These are phyloP conservation scores for Mimachlamys varia DNA, from an alignment of 2,888 invertebrate species.

Conservation along the genomic window DNA sequence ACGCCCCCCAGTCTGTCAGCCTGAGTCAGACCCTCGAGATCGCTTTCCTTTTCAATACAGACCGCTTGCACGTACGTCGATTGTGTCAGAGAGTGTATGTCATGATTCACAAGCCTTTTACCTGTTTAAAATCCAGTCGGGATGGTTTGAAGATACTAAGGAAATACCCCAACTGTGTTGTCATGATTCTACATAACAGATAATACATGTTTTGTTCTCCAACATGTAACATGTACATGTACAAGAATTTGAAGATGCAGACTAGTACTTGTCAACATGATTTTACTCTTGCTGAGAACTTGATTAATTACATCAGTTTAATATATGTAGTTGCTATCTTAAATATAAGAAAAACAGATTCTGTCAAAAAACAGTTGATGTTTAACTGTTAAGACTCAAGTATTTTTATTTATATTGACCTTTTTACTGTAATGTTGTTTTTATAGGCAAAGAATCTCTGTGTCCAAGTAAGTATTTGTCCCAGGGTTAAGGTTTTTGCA, in stretches of 20 bases:
- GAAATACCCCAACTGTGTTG: not conserved
- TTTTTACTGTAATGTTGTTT: not conserved
- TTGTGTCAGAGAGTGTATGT: not conserved
- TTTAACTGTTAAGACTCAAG: not conserved
- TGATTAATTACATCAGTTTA: too few species aligned
- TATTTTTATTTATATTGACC: not conserved
- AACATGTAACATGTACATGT: too few species aligned
- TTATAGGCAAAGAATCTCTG: not conserved
- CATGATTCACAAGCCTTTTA: constrained; percentile 2
- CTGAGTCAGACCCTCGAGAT: not conserved
- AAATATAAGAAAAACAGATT: too few species aligned
- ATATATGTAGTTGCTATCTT: too few species aligned
- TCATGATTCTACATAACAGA: not conserved
- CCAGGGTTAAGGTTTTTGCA: not conserved
- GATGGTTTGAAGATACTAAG: not conserved
- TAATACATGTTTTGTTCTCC: not conserved
- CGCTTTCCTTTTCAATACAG: not conserved
- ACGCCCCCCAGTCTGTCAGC: constrained; percentile 25
- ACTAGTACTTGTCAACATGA: too few species aligned
- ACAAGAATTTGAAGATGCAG: too few species aligned
- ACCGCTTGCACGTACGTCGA: not conserved
- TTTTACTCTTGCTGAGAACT: too few species aligned
- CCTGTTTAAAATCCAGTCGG: not conserved
- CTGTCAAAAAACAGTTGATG: too few species aligned
- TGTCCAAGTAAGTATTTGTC: constrained; percentile 23